These are phyloP conservation scores for Solea solea DNA, from an alignment of 2,113 vertebrate genomes.

Conservation along the genomic window DNA sequence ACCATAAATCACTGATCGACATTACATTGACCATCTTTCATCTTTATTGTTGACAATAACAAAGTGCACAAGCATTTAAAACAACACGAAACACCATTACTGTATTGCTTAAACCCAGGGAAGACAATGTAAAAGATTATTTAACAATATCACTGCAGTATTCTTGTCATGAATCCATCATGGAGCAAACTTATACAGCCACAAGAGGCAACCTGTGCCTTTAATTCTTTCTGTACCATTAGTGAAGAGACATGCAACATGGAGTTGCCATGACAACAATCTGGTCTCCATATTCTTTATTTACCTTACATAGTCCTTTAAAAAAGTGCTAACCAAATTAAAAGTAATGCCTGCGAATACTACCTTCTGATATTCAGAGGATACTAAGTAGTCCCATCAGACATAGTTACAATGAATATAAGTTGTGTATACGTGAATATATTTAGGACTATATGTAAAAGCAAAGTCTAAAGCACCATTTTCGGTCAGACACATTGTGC, in stretches of 20 bases:
- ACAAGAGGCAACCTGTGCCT: constrained; percentile 90
- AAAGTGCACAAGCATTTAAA: constrained; percentile 82
- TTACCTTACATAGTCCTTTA: constrained; percentile 78
- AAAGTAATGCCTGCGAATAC: constrained; percentile 61
- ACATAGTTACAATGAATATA: constrained; percentile 49
- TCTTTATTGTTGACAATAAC: constrained; percentile 81
- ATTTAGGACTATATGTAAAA: constrained; percentile 70
- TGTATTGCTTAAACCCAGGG: constrained; percentile 59
- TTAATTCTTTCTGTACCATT: constrained; percentile 77
- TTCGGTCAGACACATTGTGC: constrained; percentile 76
- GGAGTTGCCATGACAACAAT: constrained; percentile 70
- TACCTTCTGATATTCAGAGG: constrained; percentile 57
- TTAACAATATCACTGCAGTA: constrained; percentile 83
- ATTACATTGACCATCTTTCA: constrained; percentile 72
- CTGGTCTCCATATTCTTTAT: constrained; percentile 71
- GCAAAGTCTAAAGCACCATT: constrained; percentile 78
- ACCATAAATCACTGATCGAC: constrained; percentile 4
- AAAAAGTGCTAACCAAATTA: constrained; percentile 80
- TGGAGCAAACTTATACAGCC: constrained; percentile 83
- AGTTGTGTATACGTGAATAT: constrained; percentile 24
- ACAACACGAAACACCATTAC: constrained; percentile 56
- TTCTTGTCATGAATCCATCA: constrained; percentile 84
- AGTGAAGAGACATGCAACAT: constrained; percentile 72
- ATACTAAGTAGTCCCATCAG: constrained; percentile 39
- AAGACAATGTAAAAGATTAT: constrained; percentile 76